phyloP scores from a whole-genome alignment of 1,140 invertebrate genomes.

The Gerris buenoi region DNA sequence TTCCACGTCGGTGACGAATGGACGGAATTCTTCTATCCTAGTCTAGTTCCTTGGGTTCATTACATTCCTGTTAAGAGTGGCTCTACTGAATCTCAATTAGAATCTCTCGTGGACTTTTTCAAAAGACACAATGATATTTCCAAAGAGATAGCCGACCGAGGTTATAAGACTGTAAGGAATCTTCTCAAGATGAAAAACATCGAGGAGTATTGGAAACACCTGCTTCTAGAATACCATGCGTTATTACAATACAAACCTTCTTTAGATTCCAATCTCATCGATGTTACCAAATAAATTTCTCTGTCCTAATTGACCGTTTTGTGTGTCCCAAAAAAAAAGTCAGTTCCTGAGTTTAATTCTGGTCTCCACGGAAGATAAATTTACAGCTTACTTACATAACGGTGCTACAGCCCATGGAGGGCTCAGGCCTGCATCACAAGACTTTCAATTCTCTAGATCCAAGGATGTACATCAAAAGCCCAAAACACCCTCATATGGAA shows the following conservation, averaged over 20 bases:
- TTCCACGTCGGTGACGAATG: constrained; percentile 91
- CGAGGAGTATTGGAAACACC: constrained; percentile 70
- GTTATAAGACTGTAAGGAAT: constrained; percentile 66
- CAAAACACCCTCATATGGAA: too few relatives aligned
- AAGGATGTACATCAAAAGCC: too few relatives aligned
- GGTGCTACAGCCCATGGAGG: too few relatives aligned
- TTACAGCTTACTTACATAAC: too few relatives aligned
- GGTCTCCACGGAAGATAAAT: too few relatives aligned
- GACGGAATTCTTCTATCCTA: constrained; percentile 89
- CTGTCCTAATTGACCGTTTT: too few relatives aligned
- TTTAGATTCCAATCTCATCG: not conserved
- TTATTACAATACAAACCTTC: constrained; percentile 46
- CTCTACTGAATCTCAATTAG: constrained; percentile 49
- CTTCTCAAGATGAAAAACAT: constrained; percentile 72
- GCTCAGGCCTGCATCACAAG: too few relatives aligned
- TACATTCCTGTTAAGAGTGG: constrained; percentile 74
- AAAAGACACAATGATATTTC: constrained; percentile 57
- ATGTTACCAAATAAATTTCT: constrained; percentile 8
- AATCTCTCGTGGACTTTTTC: constrained; percentile 55
- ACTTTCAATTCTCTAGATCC: too few relatives aligned
- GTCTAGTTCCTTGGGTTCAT: constrained; percentile 88
- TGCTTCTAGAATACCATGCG: constrained; percentile 62
- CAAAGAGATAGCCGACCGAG: constrained; percentile 64
- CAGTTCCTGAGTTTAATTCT: too few relatives aligned
- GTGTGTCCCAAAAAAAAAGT: too few relatives aligned